These are phyloP conservation scores for Rhynchonycteris naso DNA, from an alignment of 2,797 vertebrate genomes.

Conservation along the genomic window DNA sequence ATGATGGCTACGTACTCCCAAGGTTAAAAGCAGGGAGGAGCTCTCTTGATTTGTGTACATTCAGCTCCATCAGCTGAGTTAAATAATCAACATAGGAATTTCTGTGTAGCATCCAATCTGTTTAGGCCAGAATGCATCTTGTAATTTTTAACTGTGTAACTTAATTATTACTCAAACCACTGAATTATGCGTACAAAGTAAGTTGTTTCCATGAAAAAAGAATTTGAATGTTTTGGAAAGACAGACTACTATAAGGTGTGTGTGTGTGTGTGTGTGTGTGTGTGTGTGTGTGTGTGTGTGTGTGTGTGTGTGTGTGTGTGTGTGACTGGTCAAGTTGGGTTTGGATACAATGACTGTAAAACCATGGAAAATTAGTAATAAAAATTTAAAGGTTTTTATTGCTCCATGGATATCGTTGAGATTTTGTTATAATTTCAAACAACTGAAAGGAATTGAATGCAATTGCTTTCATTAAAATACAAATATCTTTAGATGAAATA, in stretches of 20 bases:
- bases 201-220: neutral
- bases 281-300: neutral
- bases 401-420: neutral
- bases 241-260: rapidly evolving
- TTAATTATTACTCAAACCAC: neutral
- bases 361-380: neutral
- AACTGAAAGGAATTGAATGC: neutral
- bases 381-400: neutral
- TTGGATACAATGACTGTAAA: neutral
- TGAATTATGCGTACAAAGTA: neutral
- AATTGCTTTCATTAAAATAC: neutral
- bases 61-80: neutral
- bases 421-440: conserved; percentile 5
- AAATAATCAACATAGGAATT: neutral
- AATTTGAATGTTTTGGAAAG: neutral
- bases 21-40: neutral
- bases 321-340: neutral
- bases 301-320: too few relatives aligned
- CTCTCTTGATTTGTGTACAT: neutral
- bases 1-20: neutral
- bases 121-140: neutral
- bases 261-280: neutral
- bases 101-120: neutral
- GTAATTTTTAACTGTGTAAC: neutral
- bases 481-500: neutral